Percentiles rank a stretch among this genome's conserved stretches.
Conservation (phyloP, 2,113 vertebrate genomes). For the Aegithalos caudatus region DNA sequence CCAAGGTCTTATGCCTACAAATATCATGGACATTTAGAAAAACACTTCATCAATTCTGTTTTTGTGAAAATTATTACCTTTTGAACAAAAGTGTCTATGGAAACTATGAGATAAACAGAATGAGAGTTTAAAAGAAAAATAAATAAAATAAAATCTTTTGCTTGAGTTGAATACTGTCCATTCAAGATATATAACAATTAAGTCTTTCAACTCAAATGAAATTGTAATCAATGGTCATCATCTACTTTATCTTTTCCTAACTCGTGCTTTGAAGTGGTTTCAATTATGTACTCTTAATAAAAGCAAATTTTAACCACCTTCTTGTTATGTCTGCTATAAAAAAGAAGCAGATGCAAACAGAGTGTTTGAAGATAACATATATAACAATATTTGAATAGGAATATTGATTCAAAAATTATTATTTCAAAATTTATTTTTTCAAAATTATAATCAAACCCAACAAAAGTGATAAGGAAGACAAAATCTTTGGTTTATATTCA, state of each 20-base stretch:
- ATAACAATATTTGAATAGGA: too few relatives aligned
- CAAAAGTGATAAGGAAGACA: neutral
- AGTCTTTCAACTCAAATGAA: neutral
- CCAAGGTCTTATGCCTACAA: neutral
- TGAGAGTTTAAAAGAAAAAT: neutral
- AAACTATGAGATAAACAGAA: neutral
- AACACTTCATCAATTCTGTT: neutral
- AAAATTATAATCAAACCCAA: neutral
- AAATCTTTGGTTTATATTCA: neutral
- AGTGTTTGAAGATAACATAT: neutral
- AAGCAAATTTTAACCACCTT: neutral
- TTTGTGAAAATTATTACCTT: neutral
- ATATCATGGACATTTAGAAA: neutral
- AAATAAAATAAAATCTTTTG: neutral
- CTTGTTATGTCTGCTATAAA: conserved; percentile 37
- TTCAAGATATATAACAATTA: neutral
- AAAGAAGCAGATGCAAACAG: conserved; percentile 1
- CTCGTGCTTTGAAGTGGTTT: conserved; percentile 26
- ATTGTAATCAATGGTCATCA: neutral
- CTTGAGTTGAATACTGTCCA: neutral
- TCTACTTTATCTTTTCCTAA: neutral
- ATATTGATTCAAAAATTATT: neutral
- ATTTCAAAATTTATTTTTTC: too few relatives aligned
- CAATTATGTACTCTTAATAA: neutral
- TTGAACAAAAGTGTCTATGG: neutral